These are phyloP conservation scores for Acleris holmiana DNA, from an alignment of 2,888 invertebrate species.

Conservation along the genomic window DNA sequence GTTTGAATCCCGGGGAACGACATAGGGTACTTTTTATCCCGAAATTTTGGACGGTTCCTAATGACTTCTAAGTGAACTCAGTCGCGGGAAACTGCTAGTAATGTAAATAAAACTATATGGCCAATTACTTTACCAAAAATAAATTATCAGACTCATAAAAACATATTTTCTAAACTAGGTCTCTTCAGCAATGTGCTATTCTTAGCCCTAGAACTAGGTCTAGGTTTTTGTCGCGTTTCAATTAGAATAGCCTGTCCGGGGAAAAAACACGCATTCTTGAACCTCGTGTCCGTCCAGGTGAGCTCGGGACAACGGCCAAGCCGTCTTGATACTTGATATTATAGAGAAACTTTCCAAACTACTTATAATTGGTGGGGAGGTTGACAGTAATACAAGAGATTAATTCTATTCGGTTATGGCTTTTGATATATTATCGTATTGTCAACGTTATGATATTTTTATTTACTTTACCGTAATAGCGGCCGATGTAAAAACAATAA, in stretches of 20 bases:
- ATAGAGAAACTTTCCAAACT: background rate
- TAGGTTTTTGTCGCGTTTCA: slow-evolving; percentile 30
- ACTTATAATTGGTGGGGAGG: background rate
- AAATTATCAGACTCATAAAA: too few species aligned
- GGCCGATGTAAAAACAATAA: too few species aligned
- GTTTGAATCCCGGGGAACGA: too few species aligned
- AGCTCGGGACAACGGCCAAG: slow-evolving; percentile 45
- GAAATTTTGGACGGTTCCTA: too few species aligned
- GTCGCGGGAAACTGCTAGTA: too few species aligned
- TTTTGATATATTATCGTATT: too few species aligned
- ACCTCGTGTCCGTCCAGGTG: slow-evolving; percentile 64
- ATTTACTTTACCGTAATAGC: too few species aligned
- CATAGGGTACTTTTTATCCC: too few species aligned
- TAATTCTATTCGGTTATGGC: background rate
- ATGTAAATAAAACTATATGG: too few species aligned
- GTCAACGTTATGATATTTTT: too few species aligned
- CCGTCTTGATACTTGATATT: slow-evolving; percentile 54
- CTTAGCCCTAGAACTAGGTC: slow-evolving; percentile 15
- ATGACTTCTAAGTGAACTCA: too few species aligned
- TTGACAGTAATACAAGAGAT: background rate
- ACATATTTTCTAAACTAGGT: background rate
- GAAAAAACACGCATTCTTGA: slow-evolving; percentile 65
- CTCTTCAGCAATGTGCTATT: background rate
- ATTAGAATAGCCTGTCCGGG: slow-evolving; percentile 42
- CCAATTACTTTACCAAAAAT: too few species aligned